Evolutionary conservation across 2,113 vertebrate genomes (phyloP).

Genomic region (Cyanoliseus patagonus): DNA sequence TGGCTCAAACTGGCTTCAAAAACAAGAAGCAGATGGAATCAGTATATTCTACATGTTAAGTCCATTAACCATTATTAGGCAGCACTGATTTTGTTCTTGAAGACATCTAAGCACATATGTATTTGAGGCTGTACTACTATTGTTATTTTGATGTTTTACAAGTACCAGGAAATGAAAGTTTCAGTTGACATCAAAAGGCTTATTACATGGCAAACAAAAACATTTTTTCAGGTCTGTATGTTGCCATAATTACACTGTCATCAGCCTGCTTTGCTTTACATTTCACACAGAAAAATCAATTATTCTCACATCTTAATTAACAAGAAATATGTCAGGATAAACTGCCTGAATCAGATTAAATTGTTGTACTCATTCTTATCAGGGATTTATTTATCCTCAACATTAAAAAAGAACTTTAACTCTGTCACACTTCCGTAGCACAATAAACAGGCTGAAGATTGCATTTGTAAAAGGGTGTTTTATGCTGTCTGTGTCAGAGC

Average conservation of each 20-base stretch:
- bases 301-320: background rate
- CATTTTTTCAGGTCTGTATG: background rate
- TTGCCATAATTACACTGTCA: background rate
- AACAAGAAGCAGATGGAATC: background rate
- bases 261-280: background rate
- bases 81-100: background rate
- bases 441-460: background rate
- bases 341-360: background rate
- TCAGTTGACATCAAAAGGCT: background rate
- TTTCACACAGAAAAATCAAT: background rate
- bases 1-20: background rate
- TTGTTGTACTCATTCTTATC: background rate
- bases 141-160: background rate
- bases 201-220: background rate
- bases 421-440: background rate
- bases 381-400: background rate
- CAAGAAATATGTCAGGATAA: background rate
- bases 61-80: background rate
- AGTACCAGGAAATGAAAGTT: background rate
- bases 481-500: accelerated
- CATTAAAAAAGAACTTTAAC: background rate
- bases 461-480: background rate
- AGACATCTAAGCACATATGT: background rate
- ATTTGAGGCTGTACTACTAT: background rate
- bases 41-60: background rate